These are phyloP conservation scores for Centropyge bicolor DNA, from an alignment of 2,797 vertebrate genomes.

Conservation along the genomic window DNA sequence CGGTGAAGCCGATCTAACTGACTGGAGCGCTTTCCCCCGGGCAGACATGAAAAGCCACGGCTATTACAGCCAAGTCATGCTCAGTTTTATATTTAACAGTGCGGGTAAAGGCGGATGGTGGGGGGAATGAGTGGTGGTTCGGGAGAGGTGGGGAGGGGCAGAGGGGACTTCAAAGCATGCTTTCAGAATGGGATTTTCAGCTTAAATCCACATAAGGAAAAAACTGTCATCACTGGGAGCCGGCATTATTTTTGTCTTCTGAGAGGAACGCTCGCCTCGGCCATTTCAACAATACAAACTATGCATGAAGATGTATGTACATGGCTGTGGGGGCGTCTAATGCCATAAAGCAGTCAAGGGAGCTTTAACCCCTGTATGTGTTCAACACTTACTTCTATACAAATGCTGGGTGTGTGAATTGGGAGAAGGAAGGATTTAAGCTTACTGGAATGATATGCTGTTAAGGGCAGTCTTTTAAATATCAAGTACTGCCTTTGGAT, in stretches of 20 bases:
- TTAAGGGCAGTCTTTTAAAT: conserved; percentile 33
- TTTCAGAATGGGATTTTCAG: conserved; percentile 83
- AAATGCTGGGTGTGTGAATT: conserved; percentile 33
- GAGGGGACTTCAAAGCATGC: conserved; percentile 82
- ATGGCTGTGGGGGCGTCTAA: conserved; percentile 51
- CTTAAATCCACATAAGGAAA: conserved; percentile 83
- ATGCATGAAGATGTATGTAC: conserved; percentile 49
- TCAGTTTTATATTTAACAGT: conserved; percentile 83
- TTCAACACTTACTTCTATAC: conserved; percentile 44
- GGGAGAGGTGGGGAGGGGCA: conserved; percentile 55
- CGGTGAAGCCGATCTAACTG: conserved; percentile 65
- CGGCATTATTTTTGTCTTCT: conserved; percentile 73
- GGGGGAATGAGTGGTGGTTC: conserved; percentile 47
- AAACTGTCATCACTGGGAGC: conserved; percentile 78
- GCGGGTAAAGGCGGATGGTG: conserved; percentile 67
- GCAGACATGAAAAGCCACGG: conserved; percentile 70
- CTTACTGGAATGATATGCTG: conserved; percentile 33
- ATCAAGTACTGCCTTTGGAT: conserved; percentile 29
- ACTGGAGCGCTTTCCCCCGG: conserved; percentile 60
- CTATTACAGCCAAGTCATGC: conserved; percentile 83
- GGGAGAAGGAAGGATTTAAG: conserved; percentile 18
- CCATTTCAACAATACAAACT: conserved; percentile 74
- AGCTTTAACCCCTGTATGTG: conserved; percentile 50
- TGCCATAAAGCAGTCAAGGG: conserved; percentile 50
- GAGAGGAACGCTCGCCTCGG: conserved; percentile 57